Conservation (phyloP, 2,797 vertebrate species). For the Falco peregrinus region DNA sequence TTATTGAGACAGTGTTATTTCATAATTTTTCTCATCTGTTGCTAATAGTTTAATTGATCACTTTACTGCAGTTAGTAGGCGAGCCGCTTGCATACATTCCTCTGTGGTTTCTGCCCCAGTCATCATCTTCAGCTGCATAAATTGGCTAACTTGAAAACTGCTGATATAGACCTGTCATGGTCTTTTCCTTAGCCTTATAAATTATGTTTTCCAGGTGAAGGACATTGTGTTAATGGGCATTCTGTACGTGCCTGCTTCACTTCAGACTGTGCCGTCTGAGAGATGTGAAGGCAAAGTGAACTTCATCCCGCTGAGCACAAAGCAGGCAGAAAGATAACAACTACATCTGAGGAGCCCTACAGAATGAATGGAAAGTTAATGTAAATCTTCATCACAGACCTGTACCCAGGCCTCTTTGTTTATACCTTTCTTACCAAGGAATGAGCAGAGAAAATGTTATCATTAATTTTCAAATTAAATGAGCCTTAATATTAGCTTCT, state of each 20-base stretch:
- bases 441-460: not conserved
- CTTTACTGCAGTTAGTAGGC: not conserved
- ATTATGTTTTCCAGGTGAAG: constrained; percentile 65
- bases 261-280: constrained; percentile 11
- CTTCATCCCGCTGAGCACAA: not conserved
- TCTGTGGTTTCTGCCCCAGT: constrained; percentile 27
- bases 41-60: not conserved
- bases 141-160: constrained; percentile 42
- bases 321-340: not conserved
- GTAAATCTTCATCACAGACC: not conserved
- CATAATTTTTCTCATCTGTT: not conserved
- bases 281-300: not conserved
- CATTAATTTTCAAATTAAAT: constrained; percentile 18
- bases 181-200: constrained; percentile 46
- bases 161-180: constrained; percentile 41
- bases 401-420: not conserved
- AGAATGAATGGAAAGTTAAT: not conserved
- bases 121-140: constrained; percentile 44
- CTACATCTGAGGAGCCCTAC: not conserved
- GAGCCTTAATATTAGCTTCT: not conserved
- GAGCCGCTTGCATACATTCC: not conserved
- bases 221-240: constrained; percentile 56
- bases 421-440: not conserved
- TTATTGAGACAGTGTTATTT: not conserved
- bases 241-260: constrained; percentile 9